Conservation (phyloP, 2,113 vertebrate genomes). For the Podocnemis expansa region DNA sequence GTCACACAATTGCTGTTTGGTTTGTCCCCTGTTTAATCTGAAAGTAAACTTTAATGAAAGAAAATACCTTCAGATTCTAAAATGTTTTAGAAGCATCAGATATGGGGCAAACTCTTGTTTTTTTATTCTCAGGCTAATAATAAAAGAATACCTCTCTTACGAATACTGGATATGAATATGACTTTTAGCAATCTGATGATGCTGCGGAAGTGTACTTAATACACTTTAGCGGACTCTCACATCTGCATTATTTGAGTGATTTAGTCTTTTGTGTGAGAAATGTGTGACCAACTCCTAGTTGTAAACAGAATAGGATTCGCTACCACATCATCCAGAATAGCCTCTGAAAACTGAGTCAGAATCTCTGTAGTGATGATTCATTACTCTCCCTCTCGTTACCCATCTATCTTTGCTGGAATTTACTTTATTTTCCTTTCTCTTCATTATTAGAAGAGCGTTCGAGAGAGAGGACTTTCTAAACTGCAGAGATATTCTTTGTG, state of each 20-base stretch:
- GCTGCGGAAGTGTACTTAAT: not conserved
- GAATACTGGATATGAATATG: not conserved
- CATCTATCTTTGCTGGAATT: not conserved
- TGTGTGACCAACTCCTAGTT: not conserved
- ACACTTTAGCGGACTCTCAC: not conserved
- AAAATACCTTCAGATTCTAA: not conserved
- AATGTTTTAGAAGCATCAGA: not conserved
- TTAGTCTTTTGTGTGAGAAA: not conserved
- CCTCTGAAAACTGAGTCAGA: not conserved
- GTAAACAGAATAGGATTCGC: not conserved
- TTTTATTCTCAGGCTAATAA: not conserved
- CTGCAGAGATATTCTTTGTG: not conserved
- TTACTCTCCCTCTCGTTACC: not conserved
- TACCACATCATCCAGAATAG: not conserved
- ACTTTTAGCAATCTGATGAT: not conserved
- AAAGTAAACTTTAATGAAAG: not conserved
- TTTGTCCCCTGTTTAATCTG: not conserved
- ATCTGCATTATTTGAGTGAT: not conserved
- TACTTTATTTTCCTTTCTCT: not conserved
- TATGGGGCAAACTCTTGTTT: not conserved
- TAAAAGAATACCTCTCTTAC: not conserved
- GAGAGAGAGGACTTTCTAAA: conserved; percentile 1
- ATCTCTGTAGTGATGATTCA: conserved; percentile 1
- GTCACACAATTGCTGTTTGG: not conserved
- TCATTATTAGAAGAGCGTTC: not conserved